Percentiles rank a stretch among this genome's conserved stretches.
Evolutionary conservation across 35 echinoderm and acorn worm genomes (phyloP).

Genomic region (Apostichopus parvimensis): DNA sequence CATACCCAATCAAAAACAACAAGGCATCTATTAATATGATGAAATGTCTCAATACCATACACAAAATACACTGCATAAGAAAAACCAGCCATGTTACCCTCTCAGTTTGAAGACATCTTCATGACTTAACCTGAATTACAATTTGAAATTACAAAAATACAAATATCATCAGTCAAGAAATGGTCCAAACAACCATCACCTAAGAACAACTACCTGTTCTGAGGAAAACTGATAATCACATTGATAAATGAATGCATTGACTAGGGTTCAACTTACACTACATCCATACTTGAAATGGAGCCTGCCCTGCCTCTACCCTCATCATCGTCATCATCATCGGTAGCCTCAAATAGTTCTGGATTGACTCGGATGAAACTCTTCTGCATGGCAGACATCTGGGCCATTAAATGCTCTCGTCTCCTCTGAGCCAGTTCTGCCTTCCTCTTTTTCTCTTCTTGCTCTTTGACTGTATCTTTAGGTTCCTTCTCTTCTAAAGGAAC

Average conservation of each 20-base stretch:
- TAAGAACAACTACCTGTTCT: no score
- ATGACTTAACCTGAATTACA: no score
- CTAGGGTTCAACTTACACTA: constrained; percentile 32
- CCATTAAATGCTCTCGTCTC: constrained; percentile 76
- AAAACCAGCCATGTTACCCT: no score
- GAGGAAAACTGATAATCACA: not conserved
- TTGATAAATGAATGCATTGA: not conserved
- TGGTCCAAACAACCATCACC: no score
- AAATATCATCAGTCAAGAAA: no score
- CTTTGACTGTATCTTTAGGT: constrained; percentile 55
- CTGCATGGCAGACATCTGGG: constrained; percentile 94
- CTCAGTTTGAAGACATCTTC: no score
- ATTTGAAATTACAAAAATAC: no score
- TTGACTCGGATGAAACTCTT: constrained; percentile 89
- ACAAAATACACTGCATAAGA: no score
- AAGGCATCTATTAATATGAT: no score
- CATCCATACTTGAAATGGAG: constrained; percentile 73
- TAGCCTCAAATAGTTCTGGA: constrained; percentile 83
- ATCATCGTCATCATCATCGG: not conserved
- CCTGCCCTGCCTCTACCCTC: not conserved
- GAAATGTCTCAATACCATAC: not conserved
- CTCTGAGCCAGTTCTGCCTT: constrained; percentile 76
- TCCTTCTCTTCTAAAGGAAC: constrained; percentile 18
- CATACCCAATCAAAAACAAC: no score
- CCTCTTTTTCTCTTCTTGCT: constrained; percentile 74